Percentiles rank a stretch among this genome's conserved stretches.
These are phyloP conservation scores for Calliphora vomitoria DNA, from an alignment of 2,888 invertebrate genomes.

Conservation along the genomic window DNA sequence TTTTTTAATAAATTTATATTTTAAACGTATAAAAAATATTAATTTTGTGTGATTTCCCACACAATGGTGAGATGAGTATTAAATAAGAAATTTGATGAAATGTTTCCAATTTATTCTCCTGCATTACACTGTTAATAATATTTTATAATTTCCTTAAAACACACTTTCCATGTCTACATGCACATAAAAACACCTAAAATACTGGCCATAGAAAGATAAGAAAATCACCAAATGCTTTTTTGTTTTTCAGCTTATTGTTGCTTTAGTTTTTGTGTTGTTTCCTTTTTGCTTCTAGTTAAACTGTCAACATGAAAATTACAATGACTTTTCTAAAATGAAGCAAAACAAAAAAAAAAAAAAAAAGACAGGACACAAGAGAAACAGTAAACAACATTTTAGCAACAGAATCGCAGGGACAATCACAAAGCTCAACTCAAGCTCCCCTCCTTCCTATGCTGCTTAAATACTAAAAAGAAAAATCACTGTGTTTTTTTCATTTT, in stretches of 20 bases:
- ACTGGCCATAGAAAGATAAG: slow-evolving; percentile 64
- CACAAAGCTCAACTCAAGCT: not conserved
- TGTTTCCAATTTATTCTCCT: not conserved
- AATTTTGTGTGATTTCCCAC: no score
- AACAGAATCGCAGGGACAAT: not conserved
- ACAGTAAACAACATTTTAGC: slow-evolving; percentile 45
- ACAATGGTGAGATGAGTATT: no score
- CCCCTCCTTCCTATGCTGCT: not conserved
- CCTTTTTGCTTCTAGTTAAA: slow-evolving; percentile 38
- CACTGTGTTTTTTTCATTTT: not conserved
- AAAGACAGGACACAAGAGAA: not conserved
- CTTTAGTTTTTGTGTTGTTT: slow-evolving; percentile 1
- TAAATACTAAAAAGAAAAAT: slow-evolving; percentile 31
- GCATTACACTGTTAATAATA: slow-evolving; percentile 53
- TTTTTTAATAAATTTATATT: no score
- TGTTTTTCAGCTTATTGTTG: slow-evolving; percentile 31
- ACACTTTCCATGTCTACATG: slow-evolving; percentile 47
- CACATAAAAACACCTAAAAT: slow-evolving; percentile 65
- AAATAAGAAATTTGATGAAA: not conserved
- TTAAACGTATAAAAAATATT: no score
- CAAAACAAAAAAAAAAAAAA: not conserved
- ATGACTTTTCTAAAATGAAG: slow-evolving; percentile 30
- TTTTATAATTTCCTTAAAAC: slow-evolving; percentile 53
- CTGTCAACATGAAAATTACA: slow-evolving; percentile 66
- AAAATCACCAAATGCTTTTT: slow-evolving; percentile 57